Base-by-base conservation (phyloP, 2,113 vertebrate species). In the Equus przewalskii region DNA sequence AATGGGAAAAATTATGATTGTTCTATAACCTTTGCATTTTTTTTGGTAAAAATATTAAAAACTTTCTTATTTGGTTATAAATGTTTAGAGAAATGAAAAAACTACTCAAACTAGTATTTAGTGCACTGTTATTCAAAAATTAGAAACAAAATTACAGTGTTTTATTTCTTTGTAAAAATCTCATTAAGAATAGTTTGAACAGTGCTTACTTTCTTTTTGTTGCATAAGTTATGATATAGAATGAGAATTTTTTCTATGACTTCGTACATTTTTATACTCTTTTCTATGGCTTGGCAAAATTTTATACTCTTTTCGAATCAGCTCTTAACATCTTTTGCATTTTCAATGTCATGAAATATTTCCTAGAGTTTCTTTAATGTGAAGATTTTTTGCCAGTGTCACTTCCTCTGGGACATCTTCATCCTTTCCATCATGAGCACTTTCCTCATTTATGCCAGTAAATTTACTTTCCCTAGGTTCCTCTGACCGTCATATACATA, bases 131-230 rank as follows among this genome's bases (percentile, higher is more conserved):
- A 51, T 90, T 73, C 82, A 79, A 73, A 72, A 75, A 51, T 62
- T 44, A 85, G 3, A 91, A 88, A 87, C 3, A 83, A 72, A 56
- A 69, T 18, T 19, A 41, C 81, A 78, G 3, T 46, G 6, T 62
- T 94, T 49, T 96, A 12, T 88, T 67, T 90, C 33, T 81, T 89
- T 85, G 41, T 28, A 46, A 89, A 91, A 89, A 67, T 76, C 7
- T 54, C 86, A 22, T 44, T 9, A 85, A 67, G 60, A 86, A 58
- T 58, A 64, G 41, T 79, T 85, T 60, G 56, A 93, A 64, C 1
- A 70, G 24, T 14, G 5, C 2, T 73, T 85, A 3, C 26, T 54
- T 82, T 90, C 24, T 89, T 85, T 49, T 87, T 82, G 18, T 51
- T 30, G 19, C 62, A 13, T 21, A 67, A 26, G 64, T 88, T 75